Evolutionary conservation across 2,888 invertebrate genomes (phyloP), one percentile per base, ranked within the genome.

Genomic region (Lasioglossum oenotherae): DNA sequence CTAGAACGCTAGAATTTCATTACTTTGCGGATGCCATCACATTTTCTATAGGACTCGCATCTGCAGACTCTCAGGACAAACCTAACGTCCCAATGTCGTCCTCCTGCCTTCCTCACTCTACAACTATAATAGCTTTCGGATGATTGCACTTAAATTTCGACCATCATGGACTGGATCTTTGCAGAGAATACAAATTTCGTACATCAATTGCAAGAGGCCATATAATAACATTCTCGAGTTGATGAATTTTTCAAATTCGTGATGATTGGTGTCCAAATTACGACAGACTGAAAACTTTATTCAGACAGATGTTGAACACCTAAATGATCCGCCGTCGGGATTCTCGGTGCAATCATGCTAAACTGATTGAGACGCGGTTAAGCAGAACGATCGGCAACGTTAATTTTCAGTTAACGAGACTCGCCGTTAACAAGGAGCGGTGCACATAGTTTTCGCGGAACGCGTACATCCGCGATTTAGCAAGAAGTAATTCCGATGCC

Each of bases 311-410:
- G n/a, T 12, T 57, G 57, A n/a, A n/a, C 57, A 57, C 57, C n/a
- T 57, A 23, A 57, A n/a, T 3, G n/a, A 12, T n/a, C n/a, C n/a
- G 57, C n/a, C 12, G 1, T 57, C n/a, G 57, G n/a, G 57, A n/a
- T 57, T n/a, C 12, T n/a, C 57, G n/a, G 4, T 57, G 57, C 12
- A 57, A 57, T n/a, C n/a, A n/a, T 57, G n/a, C 12, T 57, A 57
- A 57, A 57, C 57, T 57, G 57, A 57, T 57, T 57, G 57, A 57
- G n/a, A 57, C n/a, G 57, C 57, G 57, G 57, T 57, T 57, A n/a
- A 57, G 57, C n/a, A 57, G 57, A 12, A 57, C n/a, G 12, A 57
- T 57, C n/a, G n/a, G 57, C 57, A 57, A 57, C 57, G 57, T n/a
- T 57, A 57, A n/a, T 57, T 57, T 57, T 57, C 12, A 57, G 57